Conservation (phyloP, 2,888 invertebrate species). For the Meteorus colon region DNA sequence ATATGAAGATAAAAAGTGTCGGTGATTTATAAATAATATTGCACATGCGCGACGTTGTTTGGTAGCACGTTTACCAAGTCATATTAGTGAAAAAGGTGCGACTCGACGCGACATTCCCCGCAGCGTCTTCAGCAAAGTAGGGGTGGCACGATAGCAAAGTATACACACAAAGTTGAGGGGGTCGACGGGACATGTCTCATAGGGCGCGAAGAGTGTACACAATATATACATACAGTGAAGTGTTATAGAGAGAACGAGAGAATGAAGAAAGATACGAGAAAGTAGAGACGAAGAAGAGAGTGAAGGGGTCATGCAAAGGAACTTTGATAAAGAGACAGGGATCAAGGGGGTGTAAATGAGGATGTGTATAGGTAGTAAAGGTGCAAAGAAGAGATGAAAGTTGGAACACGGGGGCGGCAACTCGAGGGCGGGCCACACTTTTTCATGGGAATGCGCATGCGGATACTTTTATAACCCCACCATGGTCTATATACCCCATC, state of each 20-base stretch:
- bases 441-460: slow-evolving; percentile 70
- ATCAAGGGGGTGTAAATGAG: slow-evolving; percentile 47
- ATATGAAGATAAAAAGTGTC: background rate
- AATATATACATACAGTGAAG: slow-evolving; percentile 2
- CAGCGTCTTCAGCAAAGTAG: slow-evolving; percentile 63
- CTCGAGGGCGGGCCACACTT: slow-evolving; percentile 69
- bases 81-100: slow-evolving; percentile 30
- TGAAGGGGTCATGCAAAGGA: slow-evolving; percentile 23
- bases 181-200: background rate
- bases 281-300: slow-evolving; percentile 43
- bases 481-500: slow-evolving; percentile 43
- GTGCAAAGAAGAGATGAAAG: slow-evolving; percentile 51
- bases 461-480: slow-evolving; percentile 67
- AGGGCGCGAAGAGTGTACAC: slow-evolving; percentile 40
- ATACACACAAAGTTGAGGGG: slow-evolving; percentile 25
- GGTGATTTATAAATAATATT: background rate
- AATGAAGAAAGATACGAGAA: slow-evolving; percentile 42
- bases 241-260: slow-evolving; percentile 37
- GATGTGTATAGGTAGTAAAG: slow-evolving; percentile 29
- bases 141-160: slow-evolving; percentile 18
- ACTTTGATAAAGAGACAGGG: slow-evolving; percentile 45
- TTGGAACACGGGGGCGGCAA: slow-evolving; percentile 63
- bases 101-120: slow-evolving; percentile 42
- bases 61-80: slow-evolving; percentile 35
- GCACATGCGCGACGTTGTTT: slow-evolving; percentile 16